phyloP scores from a whole-genome alignment of 2,888 invertebrate species.

The Parnassius smintheus region DNA sequence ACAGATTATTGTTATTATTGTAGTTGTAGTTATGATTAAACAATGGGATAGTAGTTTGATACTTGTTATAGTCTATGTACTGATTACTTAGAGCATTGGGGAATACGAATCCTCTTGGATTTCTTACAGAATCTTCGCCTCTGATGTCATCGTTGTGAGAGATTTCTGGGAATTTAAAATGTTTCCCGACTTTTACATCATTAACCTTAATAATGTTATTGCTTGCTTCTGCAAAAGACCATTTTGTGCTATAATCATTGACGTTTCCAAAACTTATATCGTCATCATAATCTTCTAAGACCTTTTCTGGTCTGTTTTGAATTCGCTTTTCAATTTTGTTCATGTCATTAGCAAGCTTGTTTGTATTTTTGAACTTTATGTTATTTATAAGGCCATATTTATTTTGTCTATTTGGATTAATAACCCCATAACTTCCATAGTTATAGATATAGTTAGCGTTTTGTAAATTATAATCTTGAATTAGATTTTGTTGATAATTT shows the following conservation, averaged over 20 bases:
- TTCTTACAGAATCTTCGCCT: slow-evolving; percentile 20
- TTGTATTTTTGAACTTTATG: slow-evolving; percentile 36
- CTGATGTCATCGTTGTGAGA: slow-evolving; percentile 24
- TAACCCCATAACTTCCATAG: slow-evolving; percentile 29
- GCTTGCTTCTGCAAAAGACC: slow-evolving; percentile 51
- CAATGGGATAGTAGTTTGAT: slow-evolving; percentile 2
- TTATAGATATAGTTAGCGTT: slow-evolving; percentile 27
- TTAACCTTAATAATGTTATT: slow-evolving; percentile 20
- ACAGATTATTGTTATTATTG: slow-evolving; percentile 24
- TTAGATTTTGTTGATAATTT: slow-evolving; percentile 12
- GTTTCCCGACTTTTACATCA: slow-evolving; percentile 33
- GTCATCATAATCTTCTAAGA: slow-evolving; percentile 32
- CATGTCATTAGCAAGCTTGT: slow-evolving; percentile 26
- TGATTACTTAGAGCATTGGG: slow-evolving; percentile 28
- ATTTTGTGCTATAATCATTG: slow-evolving; percentile 42
- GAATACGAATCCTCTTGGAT: slow-evolving; percentile 36
- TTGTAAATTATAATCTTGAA: slow-evolving; percentile 14
- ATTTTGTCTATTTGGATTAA: slow-evolving; percentile 43
- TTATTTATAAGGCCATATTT: slow-evolving; percentile 36
- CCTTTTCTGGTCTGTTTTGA: slow-evolving; percentile 50
- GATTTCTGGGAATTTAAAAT: slow-evolving; percentile 40
- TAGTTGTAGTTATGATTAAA: slow-evolving; percentile 19
- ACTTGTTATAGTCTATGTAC: slow-evolving; percentile 10
- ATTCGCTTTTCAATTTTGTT: slow-evolving; percentile 55
- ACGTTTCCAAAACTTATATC: slow-evolving; percentile 30